Conservation (phyloP, 2,113 vertebrate species). For the sheep (Ovis aries) region ARS-UI_Ramb_v3.0 NC_056077.1:15987501-15988000, state of each 20-base stretch:
- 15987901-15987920: conserved; percentile 25
- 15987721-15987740: not conserved
- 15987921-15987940: not conserved
- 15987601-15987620: not conserved
- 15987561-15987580: not conserved
- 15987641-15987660: not conserved
- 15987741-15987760: not conserved
- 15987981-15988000: not conserved
- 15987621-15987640: not conserved
- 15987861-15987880: conserved; percentile 12
- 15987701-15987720: conserved; percentile 44
- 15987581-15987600: not conserved
- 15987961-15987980: not conserved
- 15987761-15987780: conserved; percentile 36
- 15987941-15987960: not conserved
- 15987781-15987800: conserved; percentile 39
- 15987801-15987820: conserved; percentile 52
- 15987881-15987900: not conserved
- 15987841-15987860: conserved; percentile 2
- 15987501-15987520: conserved; percentile 36
- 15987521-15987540: not conserved
- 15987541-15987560: not conserved
- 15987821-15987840: conserved; percentile 55
- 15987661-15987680: not conserved
- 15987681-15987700: conserved; percentile 41